phyloP scores from a whole-genome alignment of 2,888 invertebrate species.

The Luperina nickerlii region DNA sequence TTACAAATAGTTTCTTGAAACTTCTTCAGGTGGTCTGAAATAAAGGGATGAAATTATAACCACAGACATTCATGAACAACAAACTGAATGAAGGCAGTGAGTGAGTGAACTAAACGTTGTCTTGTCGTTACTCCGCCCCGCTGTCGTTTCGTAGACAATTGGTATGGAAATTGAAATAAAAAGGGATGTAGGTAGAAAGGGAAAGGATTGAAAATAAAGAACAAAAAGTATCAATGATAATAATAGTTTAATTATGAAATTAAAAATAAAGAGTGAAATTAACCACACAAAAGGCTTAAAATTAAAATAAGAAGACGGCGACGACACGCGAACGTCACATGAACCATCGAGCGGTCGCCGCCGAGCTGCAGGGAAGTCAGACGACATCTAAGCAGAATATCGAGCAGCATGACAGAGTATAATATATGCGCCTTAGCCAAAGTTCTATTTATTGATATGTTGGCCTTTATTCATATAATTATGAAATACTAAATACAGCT shows the following conservation, averaged over 20 bases:
- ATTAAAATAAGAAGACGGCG: slow-evolving; percentile 85
- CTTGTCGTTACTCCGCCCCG: slow-evolving; percentile 60
- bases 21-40: slow-evolving; percentile 80
- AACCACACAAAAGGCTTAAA: slow-evolving; percentile 89
- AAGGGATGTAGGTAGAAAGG: slow-evolving; percentile 76
- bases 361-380: slow-evolving; percentile 66
- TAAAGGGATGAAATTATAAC: slow-evolving; percentile 72
- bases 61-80: slow-evolving; percentile 59
- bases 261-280: slow-evolving; percentile 89
- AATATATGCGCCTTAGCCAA: slow-evolving; percentile 83
- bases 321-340: slow-evolving; percentile 80
- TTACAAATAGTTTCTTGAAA: slow-evolving; percentile 83
- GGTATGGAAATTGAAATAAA: slow-evolving; percentile 77
- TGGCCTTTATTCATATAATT: slow-evolving; percentile 80
- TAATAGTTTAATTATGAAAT: slow-evolving; percentile 90
- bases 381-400: slow-evolving; percentile 68
- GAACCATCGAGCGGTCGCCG: slow-evolving; percentile 70
- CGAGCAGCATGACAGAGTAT: slow-evolving; percentile 67
- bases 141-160: slow-evolving; percentile 80
- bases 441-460: slow-evolving; percentile 86
- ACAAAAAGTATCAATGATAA: slow-evolving; percentile 88
- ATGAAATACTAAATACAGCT: slow-evolving; percentile 81
- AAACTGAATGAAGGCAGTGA: slow-evolving; percentile 60
- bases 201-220: slow-evolving; percentile 84
- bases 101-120: slow-evolving; percentile 52